phyloP scores from a whole-genome alignment of 2,113 vertebrate genomes.

The pig (Sus scrofa) region T2T-Sscrofa CM000816.6:91588501-91589000 shows the following conservation, averaged over 20 bases:
- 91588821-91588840: conserved; percentile 78
- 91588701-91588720: conserved; percentile 42
- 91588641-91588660: conserved; percentile 78
- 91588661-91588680: conserved; percentile 66
- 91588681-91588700: conserved; percentile 72
- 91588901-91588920: conserved; percentile 52
- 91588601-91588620: conserved; percentile 74
- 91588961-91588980: neutral
- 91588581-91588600: conserved; percentile 71
- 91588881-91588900: conserved; percentile 3
- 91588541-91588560: conserved; percentile 79
- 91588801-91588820: conserved; percentile 66
- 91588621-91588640: conserved; percentile 79
- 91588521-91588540: conserved; percentile 82
- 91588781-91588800: conserved; percentile 79
- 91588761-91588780: conserved; percentile 78
- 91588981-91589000: neutral
- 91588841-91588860: conserved; percentile 70
- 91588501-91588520: conserved; percentile 85
- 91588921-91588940: conserved; percentile 46
- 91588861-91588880: conserved; percentile 52
- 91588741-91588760: conserved; percentile 74
- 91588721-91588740: conserved; percentile 81
- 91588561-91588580: conserved; percentile 70
- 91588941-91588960: conserved; percentile 31